Evolutionary conservation across 2,797 vertebrate species (phyloP).

Genomic region (Smutsia gigantea): DNA sequence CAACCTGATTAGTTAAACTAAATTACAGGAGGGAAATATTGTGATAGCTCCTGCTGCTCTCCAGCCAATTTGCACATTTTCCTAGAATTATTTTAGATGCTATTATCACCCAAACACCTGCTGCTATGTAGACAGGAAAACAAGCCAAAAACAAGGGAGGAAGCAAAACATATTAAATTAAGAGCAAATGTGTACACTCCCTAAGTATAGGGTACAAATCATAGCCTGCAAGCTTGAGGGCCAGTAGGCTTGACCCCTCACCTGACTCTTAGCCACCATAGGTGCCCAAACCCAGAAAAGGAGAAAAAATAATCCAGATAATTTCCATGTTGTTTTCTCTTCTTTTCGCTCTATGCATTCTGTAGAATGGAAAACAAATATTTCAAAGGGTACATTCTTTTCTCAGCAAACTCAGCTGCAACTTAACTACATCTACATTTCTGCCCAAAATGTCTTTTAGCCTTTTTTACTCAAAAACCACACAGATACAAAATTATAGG

Average conservation of each 20-base stretch:
- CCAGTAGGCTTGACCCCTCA: neutral
- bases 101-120: slow-evolving; percentile 63
- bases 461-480: neutral
- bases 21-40: neutral
- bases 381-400: neutral
- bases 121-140: slow-evolving; percentile 36
- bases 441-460: slow-evolving; percentile 40
- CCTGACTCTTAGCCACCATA: neutral
- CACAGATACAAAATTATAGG: neutral
- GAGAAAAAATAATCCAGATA: neutral
- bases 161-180: neutral
- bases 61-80: slow-evolving; percentile 71
- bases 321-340: neutral
- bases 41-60: slow-evolving; percentile 48
- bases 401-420: neutral
- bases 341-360: neutral
- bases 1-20: slow-evolving; percentile 10
- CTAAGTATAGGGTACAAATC: neutral
- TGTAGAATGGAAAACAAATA: neutral
- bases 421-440: neutral
- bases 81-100: slow-evolving; percentile 59
- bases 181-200: neutral
- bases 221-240: neutral
- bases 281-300: neutral
- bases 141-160: slow-evolving; percentile 4